Evolutionary conservation across 1,140 invertebrate genomes (phyloP).

Genomic region (Pogonomyrmex barbatus): DNA sequence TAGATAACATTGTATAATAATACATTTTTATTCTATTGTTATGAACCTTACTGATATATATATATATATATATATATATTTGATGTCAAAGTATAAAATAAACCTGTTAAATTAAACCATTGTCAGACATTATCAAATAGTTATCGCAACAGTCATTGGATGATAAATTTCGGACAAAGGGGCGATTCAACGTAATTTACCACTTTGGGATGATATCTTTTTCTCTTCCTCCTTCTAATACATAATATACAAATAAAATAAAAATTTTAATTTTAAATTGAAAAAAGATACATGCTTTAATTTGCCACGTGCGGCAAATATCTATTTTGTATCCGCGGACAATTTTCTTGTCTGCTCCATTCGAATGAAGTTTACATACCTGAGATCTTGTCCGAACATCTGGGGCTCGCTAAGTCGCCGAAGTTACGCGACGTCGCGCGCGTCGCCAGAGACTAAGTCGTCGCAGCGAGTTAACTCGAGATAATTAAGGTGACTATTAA

Average conservation of each 20-base stretch:
- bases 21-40: neutral
- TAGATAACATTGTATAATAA: neutral
- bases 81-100: neutral
- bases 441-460: constrained; percentile 39
- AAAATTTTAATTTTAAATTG: neutral
- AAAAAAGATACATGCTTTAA: too few species aligned
- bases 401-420: constrained; percentile 17
- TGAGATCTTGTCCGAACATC: constrained; percentile 43
- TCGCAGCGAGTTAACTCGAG: constrained; percentile 61
- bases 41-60: neutral
- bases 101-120: neutral
- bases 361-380: constrained; percentile 8
- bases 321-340: neutral
- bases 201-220: neutral
- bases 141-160: neutral
- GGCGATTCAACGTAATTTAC: neutral
- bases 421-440: constrained; percentile 40
- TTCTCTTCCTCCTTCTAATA: neutral
- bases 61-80: constrained; percentile 20
- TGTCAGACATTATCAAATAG: neutral
- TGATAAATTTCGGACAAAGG: neutral
- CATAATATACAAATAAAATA: neutral
- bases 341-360: neutral
- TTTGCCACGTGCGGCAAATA: neutral
- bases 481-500: constrained; percentile 71